Conservation (phyloP, 2,797 vertebrate genomes). For the Diplodus sargus region DNA sequence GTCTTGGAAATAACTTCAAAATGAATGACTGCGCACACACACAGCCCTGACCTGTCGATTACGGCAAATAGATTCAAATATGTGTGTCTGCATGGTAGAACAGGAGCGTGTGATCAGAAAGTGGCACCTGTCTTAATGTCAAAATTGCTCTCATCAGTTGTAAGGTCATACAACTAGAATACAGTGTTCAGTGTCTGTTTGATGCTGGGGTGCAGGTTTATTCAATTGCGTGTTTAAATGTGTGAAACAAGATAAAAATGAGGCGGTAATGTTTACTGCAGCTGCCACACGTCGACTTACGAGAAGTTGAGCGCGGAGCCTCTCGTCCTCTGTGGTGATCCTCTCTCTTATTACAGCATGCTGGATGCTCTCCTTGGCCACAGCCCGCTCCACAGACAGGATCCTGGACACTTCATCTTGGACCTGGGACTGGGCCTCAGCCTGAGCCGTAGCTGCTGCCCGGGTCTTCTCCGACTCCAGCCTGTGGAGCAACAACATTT, state of each 20-base stretch:
- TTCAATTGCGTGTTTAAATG: background rate
- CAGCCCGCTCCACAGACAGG: conserved; percentile 84
- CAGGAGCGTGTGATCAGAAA: conserved; percentile 22
- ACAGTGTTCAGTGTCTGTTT: background rate
- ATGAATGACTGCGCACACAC: conserved; percentile 76
- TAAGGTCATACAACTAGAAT: conserved; percentile 27
- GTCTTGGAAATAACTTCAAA: conserved; percentile 22
- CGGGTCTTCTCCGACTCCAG: conserved; percentile 77
- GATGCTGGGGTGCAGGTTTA: background rate
- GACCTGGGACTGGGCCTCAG: conserved; percentile 73
- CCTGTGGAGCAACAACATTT: conserved; percentile 62
- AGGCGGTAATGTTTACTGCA: background rate
- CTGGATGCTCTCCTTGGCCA: conserved; percentile 86
- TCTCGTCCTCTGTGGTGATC: conserved; percentile 88
- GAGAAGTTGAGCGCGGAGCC: conserved; percentile 85
- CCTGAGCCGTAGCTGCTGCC: conserved; percentile 55
- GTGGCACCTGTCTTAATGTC: conserved; percentile 14
- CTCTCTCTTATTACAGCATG: conserved; percentile 89
- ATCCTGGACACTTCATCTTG: conserved; percentile 86
- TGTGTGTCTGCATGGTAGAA: conserved; percentile 29
- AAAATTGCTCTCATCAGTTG: conserved; percentile 31
- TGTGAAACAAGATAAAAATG: background rate
- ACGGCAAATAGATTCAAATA: conserved; percentile 35
- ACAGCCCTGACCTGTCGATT: conserved; percentile 74
- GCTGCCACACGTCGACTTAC: conserved; percentile 81